phyloP scores from a whole-genome alignment of 2,113 vertebrate genomes.

The Mormyrus lacerda region DNA sequence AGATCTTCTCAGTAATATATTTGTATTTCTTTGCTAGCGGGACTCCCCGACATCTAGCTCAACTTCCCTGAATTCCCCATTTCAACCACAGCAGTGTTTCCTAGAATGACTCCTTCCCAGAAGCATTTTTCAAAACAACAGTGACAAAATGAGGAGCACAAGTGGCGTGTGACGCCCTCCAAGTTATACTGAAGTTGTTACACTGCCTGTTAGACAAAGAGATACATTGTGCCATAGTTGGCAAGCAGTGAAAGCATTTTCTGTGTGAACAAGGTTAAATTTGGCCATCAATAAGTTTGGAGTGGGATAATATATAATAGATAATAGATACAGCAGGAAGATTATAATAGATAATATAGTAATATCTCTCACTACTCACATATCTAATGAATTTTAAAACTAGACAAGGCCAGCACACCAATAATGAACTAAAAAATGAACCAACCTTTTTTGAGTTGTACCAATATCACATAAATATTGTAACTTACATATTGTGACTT shows the following conservation, averaged over 20 bases:
- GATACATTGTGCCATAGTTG: conserved; percentile 8
- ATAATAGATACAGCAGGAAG: neutral
- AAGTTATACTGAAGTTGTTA: conserved; percentile 16
- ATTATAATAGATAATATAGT: neutral
- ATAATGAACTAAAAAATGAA: neutral
- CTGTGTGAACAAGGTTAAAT: conserved; percentile 32
- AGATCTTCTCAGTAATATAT: neutral
- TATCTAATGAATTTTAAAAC: conserved; percentile 13
- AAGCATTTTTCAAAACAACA: conserved; percentile 1
- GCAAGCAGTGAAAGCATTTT: conserved; percentile 29
- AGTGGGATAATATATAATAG: conserved; percentile 30
- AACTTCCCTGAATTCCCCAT: neutral
- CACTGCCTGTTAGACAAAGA: conserved; percentile 8
- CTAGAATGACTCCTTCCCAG: neutral
- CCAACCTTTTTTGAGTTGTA: neutral
- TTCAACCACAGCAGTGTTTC: neutral
- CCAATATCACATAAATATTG: neutral
- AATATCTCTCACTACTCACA: neutral
- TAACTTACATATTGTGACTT: no score
- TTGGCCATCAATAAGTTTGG: conserved; percentile 29
- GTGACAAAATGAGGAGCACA: neutral
- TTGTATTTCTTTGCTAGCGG: neutral
- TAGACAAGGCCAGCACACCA: neutral
- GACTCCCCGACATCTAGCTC: neutral
- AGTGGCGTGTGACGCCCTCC: neutral